Evolutionary conservation across 2,888 invertebrate species (phyloP).

Genomic region (Platycheirus albimanus): DNA sequence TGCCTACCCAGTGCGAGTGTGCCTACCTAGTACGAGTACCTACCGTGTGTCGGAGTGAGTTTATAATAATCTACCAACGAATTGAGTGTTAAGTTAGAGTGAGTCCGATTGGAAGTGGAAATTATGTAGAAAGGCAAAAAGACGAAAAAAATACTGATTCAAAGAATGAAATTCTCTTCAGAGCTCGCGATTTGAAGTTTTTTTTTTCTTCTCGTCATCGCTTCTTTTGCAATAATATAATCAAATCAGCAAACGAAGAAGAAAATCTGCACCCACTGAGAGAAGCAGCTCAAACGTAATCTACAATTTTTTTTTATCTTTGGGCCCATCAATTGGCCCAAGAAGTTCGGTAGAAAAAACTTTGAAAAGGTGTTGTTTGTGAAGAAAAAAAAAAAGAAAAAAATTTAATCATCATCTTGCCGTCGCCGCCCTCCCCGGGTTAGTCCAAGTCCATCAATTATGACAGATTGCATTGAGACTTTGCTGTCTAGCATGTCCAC

Average conservation of each 20-base stretch:
- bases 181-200: constrained; percentile 52
- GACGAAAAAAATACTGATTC: constrained; percentile 48
- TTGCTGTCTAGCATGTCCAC: constrained; percentile 81
- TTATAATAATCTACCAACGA: constrained; percentile 19
- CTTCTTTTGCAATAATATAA: constrained; percentile 48
- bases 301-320: constrained; percentile 13
- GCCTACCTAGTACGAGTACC: too few species aligned
- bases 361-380: constrained; percentile 34
- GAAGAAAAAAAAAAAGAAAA: constrained; percentile 38
- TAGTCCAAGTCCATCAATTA: constrained; percentile 60
- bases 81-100: constrained; percentile 39
- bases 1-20: too few species aligned
- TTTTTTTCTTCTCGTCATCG: constrained; percentile 50
- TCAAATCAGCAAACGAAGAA: constrained; percentile 32
- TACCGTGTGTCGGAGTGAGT: constrained; percentile 42
- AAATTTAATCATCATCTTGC: constrained; percentile 9
- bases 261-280: constrained; percentile 48
- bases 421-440: constrained; percentile 30
- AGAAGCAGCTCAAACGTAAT: constrained; percentile 25
- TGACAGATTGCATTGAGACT: constrained; percentile 80
- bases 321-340: constrained; percentile 28
- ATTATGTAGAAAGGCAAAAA: constrained; percentile 60
- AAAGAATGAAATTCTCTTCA: constrained; percentile 59
- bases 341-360: constrained; percentile 36
- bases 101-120: constrained; percentile 51